A percentile compares a stretch with the other conserved stretches of the same genome.
phyloP scores from a whole-genome alignment of 2,888 invertebrate genomes.

The Cylindroiulus punctatus region DNA sequence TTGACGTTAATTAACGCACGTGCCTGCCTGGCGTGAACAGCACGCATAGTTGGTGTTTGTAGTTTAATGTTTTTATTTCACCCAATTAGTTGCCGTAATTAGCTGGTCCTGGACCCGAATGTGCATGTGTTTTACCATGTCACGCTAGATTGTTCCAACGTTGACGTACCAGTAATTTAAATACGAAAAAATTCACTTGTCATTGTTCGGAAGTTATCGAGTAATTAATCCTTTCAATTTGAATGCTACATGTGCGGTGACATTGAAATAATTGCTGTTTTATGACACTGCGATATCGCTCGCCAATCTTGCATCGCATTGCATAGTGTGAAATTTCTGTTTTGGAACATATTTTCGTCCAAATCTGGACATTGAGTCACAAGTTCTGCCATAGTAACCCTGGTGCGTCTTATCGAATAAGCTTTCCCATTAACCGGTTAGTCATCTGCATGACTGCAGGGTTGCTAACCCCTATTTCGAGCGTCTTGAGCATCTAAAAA shows the following conservation, averaged over 20 bases:
- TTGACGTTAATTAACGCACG: neutral
- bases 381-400: neutral
- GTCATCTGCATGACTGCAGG: constrained; percentile 26
- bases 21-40: neutral
- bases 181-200: no score
- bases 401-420: neutral
- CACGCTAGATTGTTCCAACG: no score
- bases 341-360: neutral
- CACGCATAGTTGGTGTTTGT: neutral
- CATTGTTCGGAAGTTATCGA: no score
- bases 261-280: no score
- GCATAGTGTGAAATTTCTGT: neutral
- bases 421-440: constrained; percentile 1
- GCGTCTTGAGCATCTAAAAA: constrained; percentile 23
- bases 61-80: no score
- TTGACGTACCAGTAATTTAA: no score
- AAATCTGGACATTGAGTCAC: neutral
- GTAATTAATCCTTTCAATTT: no score
- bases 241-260: neutral
- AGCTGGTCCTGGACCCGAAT: no score
- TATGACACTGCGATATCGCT: no score
- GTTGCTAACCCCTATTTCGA: constrained; percentile 32
- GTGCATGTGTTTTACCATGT: neutral
- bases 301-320: neutral
- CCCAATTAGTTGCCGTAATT: neutral